Percentiles rank a stretch among this genome's conserved stretches.
phyloP scores from a whole-genome alignment of 2,113 vertebrate genomes.

The Coturnix japonica region DNA sequence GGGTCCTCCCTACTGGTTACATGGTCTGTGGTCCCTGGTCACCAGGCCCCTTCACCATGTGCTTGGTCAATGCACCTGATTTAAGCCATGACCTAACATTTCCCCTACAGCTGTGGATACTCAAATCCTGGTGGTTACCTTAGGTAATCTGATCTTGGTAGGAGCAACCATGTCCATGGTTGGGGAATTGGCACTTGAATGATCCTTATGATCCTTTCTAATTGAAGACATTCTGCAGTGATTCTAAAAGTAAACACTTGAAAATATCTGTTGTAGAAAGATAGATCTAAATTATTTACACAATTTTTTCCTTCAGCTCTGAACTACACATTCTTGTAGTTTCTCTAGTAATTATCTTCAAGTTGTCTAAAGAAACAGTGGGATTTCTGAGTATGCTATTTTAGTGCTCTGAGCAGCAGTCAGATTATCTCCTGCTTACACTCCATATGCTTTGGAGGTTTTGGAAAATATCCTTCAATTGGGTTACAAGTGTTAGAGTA shows the following conservation, averaged over 20 bases:
- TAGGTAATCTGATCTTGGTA: no score
- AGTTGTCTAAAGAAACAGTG: neutral
- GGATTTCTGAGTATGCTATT: neutral
- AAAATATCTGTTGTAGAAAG: neutral
- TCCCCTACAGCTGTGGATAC: no score
- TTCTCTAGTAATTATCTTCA: neutral
- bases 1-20: no score
- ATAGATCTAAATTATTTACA: neutral
- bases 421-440: neutral
- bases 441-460: neutral
- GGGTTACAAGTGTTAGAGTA: neutral
- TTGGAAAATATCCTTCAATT: neutral
- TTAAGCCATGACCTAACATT: no score
- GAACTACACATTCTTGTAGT: neutral
- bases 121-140: no score
- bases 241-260: neutral
- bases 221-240: neutral
- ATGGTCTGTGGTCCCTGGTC: no score
- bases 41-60: no score
- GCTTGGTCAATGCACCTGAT: no score
- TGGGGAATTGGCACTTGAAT: neutral
- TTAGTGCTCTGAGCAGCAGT: neutral
- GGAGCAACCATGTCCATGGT: neutral
- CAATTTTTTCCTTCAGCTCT: neutral
- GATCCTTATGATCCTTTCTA: neutral